Evolutionary conservation across 2,113 vertebrate genomes (phyloP).

Genomic region (Nothocercus julius): DNA sequence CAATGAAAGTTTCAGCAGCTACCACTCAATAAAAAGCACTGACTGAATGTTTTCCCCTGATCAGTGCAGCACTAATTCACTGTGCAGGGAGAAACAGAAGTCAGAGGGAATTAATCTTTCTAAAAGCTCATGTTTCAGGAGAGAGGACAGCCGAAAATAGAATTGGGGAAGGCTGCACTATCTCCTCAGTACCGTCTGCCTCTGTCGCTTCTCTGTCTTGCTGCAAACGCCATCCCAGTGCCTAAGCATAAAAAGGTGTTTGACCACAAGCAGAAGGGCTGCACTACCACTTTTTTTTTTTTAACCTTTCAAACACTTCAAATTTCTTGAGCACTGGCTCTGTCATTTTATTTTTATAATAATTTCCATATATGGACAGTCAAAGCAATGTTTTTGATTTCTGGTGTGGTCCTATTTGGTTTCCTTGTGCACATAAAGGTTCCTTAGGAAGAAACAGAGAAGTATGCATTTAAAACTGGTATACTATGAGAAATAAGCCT

Average conservation of each 20-base stretch:
- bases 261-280: neutral
- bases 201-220: neutral
- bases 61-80: neutral
- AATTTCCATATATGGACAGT: neutral
- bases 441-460: neutral
- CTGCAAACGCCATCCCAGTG: neutral
- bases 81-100: neutral
- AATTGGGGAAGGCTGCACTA: neutral
- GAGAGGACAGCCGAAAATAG: neutral
- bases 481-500: neutral
- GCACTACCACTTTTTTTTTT: neutral
- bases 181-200: neutral
- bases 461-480: neutral
- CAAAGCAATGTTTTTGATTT: neutral
- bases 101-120: neutral
- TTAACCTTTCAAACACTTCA: neutral
- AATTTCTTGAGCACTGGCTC: neutral
- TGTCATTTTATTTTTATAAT: neutral
- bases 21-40: neutral
- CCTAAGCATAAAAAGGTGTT: neutral
- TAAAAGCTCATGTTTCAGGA: neutral
- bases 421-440: neutral
- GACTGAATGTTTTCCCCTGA: neutral
- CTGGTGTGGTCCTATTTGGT: neutral
- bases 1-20: neutral